Percentiles rank a stretch among this genome's conserved stretches.
Conservation (phyloP, 1,140 invertebrate genomes). For the Tribolium madens region DNA sequence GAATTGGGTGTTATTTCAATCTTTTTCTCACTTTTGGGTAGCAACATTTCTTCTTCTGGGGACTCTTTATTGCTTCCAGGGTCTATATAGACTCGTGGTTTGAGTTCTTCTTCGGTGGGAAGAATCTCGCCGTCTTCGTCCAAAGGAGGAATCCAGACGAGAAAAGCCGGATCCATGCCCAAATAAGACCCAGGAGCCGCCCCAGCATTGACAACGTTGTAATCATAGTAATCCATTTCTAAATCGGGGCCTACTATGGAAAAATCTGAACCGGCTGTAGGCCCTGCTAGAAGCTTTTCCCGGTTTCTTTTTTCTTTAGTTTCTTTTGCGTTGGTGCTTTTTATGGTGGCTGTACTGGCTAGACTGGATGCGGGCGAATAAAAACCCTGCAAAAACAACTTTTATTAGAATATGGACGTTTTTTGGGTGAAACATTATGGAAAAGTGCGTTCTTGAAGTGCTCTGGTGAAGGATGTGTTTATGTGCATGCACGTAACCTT, state of each 20-base stretch:
- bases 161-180: constrained; percentile 88
- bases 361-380: constrained; percentile 74
- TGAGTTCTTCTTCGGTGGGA: constrained; percentile 57
- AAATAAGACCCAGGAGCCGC: constrained; percentile 80
- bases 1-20: constrained; percentile 47
- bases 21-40: constrained; percentile 53
- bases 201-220: constrained; percentile 84
- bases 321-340: constrained; percentile 77
- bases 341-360: constrained; percentile 73
- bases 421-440: not conserved
- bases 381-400: constrained; percentile 71
- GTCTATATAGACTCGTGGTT: constrained; percentile 58
- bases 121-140: constrained; percentile 68
- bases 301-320: constrained; percentile 82
- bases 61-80: constrained; percentile 63
- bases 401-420: not conserved
- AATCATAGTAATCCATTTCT: constrained; percentile 90
- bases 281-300: constrained; percentile 74
- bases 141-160: constrained; percentile 87
- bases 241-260: constrained; percentile 81
- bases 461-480: constrained; percentile 47
- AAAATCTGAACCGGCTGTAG: constrained; percentile 76
- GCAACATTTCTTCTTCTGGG: constrained; percentile 61
- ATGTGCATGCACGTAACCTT: too few species aligned
- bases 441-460: constrained; percentile 59